These are phyloP conservation scores for Stichodactyla helianthus DNA, from an alignment of 64 coral and sea anemone genomes.

Conservation along the genomic window DNA sequence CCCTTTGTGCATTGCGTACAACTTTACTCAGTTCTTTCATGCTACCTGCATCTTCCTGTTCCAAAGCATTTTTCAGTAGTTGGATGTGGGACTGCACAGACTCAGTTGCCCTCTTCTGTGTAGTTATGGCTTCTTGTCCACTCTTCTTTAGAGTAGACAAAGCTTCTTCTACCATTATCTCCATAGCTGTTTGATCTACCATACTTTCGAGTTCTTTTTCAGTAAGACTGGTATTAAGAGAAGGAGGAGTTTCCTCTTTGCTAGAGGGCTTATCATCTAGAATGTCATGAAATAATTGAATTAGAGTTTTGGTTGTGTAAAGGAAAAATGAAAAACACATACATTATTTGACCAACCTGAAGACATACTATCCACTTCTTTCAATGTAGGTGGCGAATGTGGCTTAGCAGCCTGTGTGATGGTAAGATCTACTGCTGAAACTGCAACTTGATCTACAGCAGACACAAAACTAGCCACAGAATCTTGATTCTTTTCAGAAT, in stretches of 20 bases:
- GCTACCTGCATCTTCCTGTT: slow-evolving; percentile 38
- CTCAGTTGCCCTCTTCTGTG: slow-evolving; percentile 60
- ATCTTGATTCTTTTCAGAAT: neutral
- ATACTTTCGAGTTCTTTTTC: slow-evolving; percentile 64
- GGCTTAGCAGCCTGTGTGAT: neutral
- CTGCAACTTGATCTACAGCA: neutral
- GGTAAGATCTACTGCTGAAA: neutral
- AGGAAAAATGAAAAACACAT: too few species aligned
- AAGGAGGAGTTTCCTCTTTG: neutral
- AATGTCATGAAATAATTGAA: neutral
- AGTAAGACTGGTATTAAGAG: slow-evolving; percentile 48
- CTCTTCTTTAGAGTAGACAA: slow-evolving; percentile 33
- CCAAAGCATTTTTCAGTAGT: slow-evolving; percentile 58
- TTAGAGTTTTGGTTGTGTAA: too few species aligned
- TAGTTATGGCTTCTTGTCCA: slow-evolving; percentile 62
- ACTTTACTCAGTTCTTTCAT: slow-evolving; percentile 48
- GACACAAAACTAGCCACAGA: slow-evolving; percentile 23
- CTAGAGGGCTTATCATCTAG: neutral
- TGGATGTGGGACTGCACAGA: slow-evolving; percentile 54
- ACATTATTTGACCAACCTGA: neutral
- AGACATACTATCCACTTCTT: neutral
- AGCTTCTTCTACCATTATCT: slow-evolving; percentile 65
- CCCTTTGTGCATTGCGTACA: slow-evolving; percentile 58
- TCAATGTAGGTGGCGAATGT: neutral
- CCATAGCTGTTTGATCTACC: slow-evolving; percentile 70